These are phyloP conservation scores for Standfussiana lucernea DNA, from an alignment of 2,888 invertebrate species.

Conservation along the genomic window DNA sequence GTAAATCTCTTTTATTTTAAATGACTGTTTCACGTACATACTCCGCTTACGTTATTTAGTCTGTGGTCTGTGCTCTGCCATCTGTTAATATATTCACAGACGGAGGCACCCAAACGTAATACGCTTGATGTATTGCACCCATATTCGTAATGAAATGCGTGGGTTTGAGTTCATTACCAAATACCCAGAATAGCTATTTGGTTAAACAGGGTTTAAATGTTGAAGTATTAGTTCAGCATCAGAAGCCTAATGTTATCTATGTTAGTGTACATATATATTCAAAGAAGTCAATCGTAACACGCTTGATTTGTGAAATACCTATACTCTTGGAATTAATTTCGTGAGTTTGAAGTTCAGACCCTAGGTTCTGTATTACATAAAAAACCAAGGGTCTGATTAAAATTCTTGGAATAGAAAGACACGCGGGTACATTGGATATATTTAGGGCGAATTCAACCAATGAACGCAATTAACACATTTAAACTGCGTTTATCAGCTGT, in stretches of 20 bases:
- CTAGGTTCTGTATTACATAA: too few relatives aligned
- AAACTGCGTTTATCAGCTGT: too few relatives aligned
- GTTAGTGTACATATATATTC: neutral
- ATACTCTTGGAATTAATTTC: neutral
- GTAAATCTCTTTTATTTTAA: neutral
- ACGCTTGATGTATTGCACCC: neutral
- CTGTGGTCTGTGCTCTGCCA: neutral
- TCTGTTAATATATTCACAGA: neutral
- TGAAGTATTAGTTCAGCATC: neutral
- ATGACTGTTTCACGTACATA: neutral
- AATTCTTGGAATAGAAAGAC: too few relatives aligned
- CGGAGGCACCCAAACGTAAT: neutral
- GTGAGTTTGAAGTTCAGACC: neutral
- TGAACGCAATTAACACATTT: too few relatives aligned
- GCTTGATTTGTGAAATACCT: too few relatives aligned
- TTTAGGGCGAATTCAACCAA: too few relatives aligned
- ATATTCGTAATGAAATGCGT: slow-evolving; percentile 13
- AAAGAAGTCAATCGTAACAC: too few relatives aligned
- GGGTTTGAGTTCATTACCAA: neutral
- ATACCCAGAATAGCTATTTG: neutral
- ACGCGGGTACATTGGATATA: too few relatives aligned
- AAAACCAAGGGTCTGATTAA: too few relatives aligned
- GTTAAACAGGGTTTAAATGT: neutral
- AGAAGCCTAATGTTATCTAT: neutral
- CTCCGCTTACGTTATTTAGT: neutral